Percentiles rank a stretch among this genome's conserved stretches.
These are phyloP conservation scores for Pomatostomus ruficeps DNA, from an alignment of 2,113 vertebrate species.

Conservation along the genomic window DNA sequence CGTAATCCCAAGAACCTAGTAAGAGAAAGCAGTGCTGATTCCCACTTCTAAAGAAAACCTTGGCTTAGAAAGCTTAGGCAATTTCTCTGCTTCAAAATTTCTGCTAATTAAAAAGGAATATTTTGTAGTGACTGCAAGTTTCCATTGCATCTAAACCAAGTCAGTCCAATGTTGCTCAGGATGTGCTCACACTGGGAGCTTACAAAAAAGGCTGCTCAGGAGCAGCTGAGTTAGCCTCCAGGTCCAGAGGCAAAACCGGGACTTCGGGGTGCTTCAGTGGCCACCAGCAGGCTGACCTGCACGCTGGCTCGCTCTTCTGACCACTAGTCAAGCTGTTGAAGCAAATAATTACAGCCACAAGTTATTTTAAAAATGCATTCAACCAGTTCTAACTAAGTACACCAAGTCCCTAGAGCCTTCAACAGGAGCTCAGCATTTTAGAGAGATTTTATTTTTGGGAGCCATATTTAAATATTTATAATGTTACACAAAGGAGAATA, in stretches of 20 bases:
- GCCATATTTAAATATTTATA: slow-evolving; percentile 55
- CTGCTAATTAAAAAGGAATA: not conserved
- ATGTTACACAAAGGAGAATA: not conserved
- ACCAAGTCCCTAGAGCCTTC: not conserved
- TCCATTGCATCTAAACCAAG: not conserved
- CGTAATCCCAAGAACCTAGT: not conserved
- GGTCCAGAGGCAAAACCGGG: not conserved
- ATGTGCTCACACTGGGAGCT: not conserved
- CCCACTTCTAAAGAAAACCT: not conserved
- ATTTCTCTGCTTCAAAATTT: not conserved
- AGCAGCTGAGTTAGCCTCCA: not conserved
- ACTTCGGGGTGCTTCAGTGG: not conserved
- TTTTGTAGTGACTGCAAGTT: not conserved
- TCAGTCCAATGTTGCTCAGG: not conserved
- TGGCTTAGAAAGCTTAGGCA: not conserved
- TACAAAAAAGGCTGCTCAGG: not conserved
- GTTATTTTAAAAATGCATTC: slow-evolving; percentile 9
- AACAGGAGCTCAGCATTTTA: slow-evolving; percentile 4
- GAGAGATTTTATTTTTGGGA: slow-evolving; percentile 48
- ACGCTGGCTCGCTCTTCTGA: not conserved
- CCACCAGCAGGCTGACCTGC: not conserved
- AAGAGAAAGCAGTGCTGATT: not conserved
- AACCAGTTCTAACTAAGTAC: not conserved
- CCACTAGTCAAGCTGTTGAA: not conserved
- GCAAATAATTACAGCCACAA: not conserved